Evolutionary conservation across 2,113 vertebrate genomes (phyloP).

Genomic region (Loxodonta africana): DNA sequence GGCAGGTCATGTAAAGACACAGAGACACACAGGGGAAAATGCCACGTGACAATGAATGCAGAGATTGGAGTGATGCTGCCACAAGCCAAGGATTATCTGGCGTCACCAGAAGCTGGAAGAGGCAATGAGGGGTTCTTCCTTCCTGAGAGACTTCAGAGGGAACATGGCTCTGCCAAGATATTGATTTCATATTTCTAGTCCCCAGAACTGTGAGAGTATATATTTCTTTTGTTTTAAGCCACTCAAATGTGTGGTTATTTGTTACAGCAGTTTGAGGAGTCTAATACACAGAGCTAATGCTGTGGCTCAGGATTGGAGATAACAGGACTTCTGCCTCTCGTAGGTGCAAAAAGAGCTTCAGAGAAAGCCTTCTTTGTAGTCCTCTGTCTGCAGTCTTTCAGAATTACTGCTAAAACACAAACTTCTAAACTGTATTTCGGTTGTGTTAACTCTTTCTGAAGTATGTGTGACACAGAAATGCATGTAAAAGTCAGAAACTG

Average conservation of each 20-base stretch:
- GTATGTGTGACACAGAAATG: not conserved
- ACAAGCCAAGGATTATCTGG: not conserved
- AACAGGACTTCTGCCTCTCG: too few relatives aligned
- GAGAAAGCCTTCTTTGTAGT: not conserved
- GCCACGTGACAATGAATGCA: not conserved
- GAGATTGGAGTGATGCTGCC: not conserved
- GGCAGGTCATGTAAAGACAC: not conserved
- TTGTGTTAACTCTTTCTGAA: not conserved
- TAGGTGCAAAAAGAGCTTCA: too few relatives aligned
- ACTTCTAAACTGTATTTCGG: not conserved
- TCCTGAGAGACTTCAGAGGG: not conserved
- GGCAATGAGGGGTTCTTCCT: not conserved
- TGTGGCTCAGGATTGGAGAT: not conserved
- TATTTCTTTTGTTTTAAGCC: not conserved
- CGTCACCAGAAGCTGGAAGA: not conserved
- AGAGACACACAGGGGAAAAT: not conserved
- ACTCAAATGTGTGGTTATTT: not conserved
- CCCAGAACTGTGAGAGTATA: not conserved
- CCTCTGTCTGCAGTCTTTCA: not conserved
- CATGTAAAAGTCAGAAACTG: not conserved
- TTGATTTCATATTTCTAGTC: not conserved
- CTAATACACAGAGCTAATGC: not conserved
- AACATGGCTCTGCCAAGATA: not conserved
- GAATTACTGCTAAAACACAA: not conserved
- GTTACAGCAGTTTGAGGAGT: not conserved